Conservation (phyloP, 2,113 vertebrate genomes). For the Neolamprologus sp. region DNA sequence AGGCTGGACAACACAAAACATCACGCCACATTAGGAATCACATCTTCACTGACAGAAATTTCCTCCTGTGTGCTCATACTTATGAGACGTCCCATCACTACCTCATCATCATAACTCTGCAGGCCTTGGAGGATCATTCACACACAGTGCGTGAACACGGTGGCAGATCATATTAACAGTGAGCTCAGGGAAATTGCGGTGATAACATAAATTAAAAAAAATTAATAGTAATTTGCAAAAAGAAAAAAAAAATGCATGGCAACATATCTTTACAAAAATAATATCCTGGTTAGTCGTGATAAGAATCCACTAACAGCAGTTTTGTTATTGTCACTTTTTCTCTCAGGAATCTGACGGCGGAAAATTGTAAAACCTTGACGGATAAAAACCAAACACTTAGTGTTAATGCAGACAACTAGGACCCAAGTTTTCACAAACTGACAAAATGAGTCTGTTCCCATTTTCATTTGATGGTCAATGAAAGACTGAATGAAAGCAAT, state of each 20-base stretch:
- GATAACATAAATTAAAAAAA: neutral
- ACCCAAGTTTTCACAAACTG: neutral
- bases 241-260: neutral
- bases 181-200: neutral
- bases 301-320: neutral
- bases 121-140: neutral
- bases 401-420: neutral
- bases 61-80: constrained; percentile 23
- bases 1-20: constrained; percentile 8
- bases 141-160: neutral
- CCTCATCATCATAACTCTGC: constrained; percentile 1
- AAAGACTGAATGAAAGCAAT: neutral
- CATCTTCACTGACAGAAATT: constrained; percentile 21
- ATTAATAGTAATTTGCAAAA: neutral
- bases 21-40: constrained; percentile 17
- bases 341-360: neutral
- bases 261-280: neutral
- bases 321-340: neutral
- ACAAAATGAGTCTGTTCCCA: neutral
- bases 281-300: neutral
- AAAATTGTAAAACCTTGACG: neutral
- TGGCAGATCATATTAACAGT: neutral
- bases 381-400: neutral
- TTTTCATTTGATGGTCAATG: neutral
- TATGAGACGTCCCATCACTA: neutral